Percentiles rank a stretch among this genome's conserved stretches.
phyloP scores from a whole-genome alignment of 2,888 invertebrate genomes.

The Stegophylla sp. region DNA sequence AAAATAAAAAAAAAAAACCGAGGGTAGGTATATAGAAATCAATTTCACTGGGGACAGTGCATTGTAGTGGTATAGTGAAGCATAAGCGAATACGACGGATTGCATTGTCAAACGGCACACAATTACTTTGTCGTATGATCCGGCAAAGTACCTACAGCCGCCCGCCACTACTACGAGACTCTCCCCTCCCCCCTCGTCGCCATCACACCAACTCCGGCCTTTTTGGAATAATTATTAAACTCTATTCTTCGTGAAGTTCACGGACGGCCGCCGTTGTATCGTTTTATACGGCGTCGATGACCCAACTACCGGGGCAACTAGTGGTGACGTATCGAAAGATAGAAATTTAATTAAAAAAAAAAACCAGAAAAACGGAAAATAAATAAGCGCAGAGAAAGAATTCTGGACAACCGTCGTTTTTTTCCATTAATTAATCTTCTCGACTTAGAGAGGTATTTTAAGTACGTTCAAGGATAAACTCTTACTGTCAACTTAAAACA shows the following conservation, averaged over 20 bases:
- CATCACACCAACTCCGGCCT: background rate
- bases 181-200: background rate
- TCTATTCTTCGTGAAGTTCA: background rate
- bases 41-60: conserved; percentile 35
- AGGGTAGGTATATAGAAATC: conserved; percentile 20
- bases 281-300: background rate
- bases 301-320: no score
- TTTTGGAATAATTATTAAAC: conserved; percentile 28
- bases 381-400: no score
- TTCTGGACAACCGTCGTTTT: no score
- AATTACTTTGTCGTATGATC: conserved; percentile 40
- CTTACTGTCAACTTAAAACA: no score
- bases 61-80: conserved; percentile 21
- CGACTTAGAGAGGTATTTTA: no score
- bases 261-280: background rate
- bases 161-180: background rate
- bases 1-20: background rate
- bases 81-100: background rate
- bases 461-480: no score
- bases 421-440: no score
- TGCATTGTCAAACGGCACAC: conserved; percentile 29
- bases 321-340: background rate
- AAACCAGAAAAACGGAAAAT: background rate
- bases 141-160: background rate
- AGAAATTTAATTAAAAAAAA: conserved; percentile 20